Percentiles rank a stretch among this genome's conserved stretches.
Conservation (phyloP, 2,113 vertebrate genomes). For the Phaethornis superciliosus region DNA sequence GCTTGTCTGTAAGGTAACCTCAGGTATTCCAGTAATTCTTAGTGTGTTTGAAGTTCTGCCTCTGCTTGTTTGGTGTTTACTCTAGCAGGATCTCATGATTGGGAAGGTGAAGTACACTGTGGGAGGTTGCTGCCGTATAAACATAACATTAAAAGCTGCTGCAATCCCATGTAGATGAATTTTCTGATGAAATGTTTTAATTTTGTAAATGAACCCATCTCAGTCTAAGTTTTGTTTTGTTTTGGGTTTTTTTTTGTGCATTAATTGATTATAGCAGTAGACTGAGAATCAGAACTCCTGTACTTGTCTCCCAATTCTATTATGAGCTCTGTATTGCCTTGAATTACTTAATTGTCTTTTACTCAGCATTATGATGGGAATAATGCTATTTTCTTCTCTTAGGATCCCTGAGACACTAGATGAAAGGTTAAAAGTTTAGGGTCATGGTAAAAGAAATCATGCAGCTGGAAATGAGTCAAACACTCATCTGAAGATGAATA, state of each 20-base stretch:
- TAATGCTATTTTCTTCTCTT: background rate
- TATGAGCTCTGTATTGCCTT: background rate
- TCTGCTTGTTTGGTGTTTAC: conserved; percentile 25
- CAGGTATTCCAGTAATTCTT: conserved; percentile 23
- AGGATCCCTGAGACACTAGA: background rate
- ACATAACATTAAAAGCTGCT: background rate
- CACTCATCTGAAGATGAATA: background rate
- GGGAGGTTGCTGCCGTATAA: background rate
- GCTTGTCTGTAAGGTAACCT: background rate
- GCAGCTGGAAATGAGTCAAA: background rate
- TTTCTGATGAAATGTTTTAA: background rate
- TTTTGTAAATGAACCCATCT: background rate
- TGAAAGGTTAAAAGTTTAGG: background rate
- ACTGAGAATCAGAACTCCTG: background rate
- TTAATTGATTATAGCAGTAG: background rate
- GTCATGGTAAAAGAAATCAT: background rate
- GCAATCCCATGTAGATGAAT: background rate
- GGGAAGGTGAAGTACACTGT: background rate
- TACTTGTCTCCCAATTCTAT: background rate
- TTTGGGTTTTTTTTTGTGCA: background rate
- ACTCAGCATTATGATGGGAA: background rate
- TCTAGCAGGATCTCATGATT: background rate
- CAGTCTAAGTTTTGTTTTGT: background rate
- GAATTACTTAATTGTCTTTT: background rate
- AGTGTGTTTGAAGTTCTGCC: background rate